Evolutionary conservation across 2,888 invertebrate genomes (phyloP).

Genomic region (Zelleria hepariella): DNA sequence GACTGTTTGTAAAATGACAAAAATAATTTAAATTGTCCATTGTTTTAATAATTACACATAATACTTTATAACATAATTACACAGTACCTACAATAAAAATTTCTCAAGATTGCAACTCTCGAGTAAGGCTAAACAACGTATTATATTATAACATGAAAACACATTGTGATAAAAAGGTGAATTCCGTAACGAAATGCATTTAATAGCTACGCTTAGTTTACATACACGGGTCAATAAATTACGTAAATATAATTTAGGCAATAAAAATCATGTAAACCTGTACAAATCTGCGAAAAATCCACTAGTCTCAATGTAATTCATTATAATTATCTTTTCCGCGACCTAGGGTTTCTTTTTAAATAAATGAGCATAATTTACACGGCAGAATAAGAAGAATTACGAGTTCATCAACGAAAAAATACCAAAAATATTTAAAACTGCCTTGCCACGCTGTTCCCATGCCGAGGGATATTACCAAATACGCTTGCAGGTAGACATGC

Average conservation of each 20-base stretch:
- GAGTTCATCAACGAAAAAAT: neutral
- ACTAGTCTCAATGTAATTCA: constrained; percentile 9
- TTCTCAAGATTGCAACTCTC: constrained; percentile 66
- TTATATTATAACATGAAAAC: constrained; percentile 40
- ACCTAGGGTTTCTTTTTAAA: neutral
- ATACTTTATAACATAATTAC: constrained; percentile 72
- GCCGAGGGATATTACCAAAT: too few relatives aligned
- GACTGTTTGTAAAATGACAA: neutral
- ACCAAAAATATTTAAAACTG: neutral
- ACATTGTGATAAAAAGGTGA: constrained; percentile 51
- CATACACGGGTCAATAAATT: constrained; percentile 64
- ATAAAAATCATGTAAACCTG: constrained; percentile 47
- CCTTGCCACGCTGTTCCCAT: too few relatives aligned
- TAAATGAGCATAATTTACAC: neutral
- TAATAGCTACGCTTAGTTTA: constrained; percentile 50
- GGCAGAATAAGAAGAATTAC: neutral
- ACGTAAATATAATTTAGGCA: constrained; percentile 67
- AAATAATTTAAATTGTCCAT: constrained; percentile 48
- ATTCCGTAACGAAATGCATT: constrained; percentile 63
- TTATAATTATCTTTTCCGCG: neutral
- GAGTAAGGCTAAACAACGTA: constrained; percentile 57
- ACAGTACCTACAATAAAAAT: constrained; percentile 69
- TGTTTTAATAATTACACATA: constrained; percentile 71
- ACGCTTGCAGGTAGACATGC: too few relatives aligned
- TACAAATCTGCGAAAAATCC: constrained; percentile 28